A percentile compares a stretch with the other conserved stretches of the same genome.
Evolutionary conservation across 64 coral and sea anemone species (phyloP).

Genomic region (Montipora cactus): DNA sequence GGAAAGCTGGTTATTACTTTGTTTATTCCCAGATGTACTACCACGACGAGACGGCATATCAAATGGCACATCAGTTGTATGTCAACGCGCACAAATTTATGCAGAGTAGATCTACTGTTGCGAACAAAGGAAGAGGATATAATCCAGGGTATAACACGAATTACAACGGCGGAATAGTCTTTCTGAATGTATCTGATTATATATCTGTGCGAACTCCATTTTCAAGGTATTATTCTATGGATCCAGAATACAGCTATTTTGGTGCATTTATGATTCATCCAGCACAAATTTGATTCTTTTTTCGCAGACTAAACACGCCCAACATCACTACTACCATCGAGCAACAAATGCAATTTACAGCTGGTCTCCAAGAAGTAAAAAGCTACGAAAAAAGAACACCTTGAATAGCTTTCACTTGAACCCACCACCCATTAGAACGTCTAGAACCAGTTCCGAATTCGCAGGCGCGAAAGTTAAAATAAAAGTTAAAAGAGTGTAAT

Average conservation of each 20-base stretch:
- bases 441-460: too few species aligned
- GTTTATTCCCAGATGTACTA: constrained; percentile 69
- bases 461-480: too few species aligned
- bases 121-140: constrained; percentile 6
- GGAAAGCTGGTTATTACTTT: constrained; percentile 57
- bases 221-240: constrained; percentile 11
- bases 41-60: constrained; percentile 32
- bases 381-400: too few species aligned
- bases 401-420: too few species aligned
- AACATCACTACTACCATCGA: background rate
- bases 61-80: constrained; percentile 39
- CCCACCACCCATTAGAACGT: too few species aligned
- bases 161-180: constrained; percentile 53
- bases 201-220: constrained; percentile 43
- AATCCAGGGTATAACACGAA: constrained; percentile 60
- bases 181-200: constrained; percentile 25
- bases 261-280: constrained; percentile 60
- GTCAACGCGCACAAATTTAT: constrained; percentile 37
- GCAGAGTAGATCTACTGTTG: constrained; percentile 34
- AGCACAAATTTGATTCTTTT: background rate
- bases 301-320: background rate
- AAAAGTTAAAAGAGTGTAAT: too few species aligned
- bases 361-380: too few species aligned
- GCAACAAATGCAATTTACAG: background rate
- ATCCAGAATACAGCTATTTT: constrained; percentile 62